These are phyloP conservation scores for Novumbra hubbsi DNA, from an alignment of 2,797 vertebrate genomes.

Conservation along the genomic window DNA sequence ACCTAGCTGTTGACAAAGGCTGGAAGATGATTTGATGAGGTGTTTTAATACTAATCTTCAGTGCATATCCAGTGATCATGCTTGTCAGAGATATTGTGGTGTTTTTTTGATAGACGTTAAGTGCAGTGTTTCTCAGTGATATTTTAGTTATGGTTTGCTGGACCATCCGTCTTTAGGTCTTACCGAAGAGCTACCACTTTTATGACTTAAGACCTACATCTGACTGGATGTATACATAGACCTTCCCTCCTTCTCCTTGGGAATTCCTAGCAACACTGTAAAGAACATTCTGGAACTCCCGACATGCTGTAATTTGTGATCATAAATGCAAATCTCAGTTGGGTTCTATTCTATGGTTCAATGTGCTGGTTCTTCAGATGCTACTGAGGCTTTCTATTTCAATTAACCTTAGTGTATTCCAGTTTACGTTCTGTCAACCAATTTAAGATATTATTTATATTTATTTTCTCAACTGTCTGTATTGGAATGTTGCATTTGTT, in stretches of 20 bases:
- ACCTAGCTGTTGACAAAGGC: conserved; percentile 11
- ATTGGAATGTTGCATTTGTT: conserved; percentile 27
- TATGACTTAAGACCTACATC: background rate
- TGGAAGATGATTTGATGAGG: background rate
- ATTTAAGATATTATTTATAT: background rate
- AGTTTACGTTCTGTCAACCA: background rate
- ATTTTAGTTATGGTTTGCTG: background rate
- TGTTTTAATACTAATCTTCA: conserved; percentile 13
- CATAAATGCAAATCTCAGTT: background rate
- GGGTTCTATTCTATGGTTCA: background rate
- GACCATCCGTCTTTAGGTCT: background rate
- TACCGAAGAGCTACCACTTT: background rate
- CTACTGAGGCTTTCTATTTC: background rate
- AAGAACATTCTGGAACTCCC: too few species aligned
- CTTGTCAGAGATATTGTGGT: conserved; percentile 10
- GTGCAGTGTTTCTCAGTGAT: conserved; percentile 14
- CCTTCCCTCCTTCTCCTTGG: too few species aligned
- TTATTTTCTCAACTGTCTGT: conserved; percentile 22
- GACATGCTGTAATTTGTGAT: conserved; percentile 8
- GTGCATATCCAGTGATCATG: conserved; percentile 2
- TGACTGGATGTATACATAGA: too few species aligned
- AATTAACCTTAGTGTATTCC: background rate
- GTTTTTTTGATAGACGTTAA: conserved; percentile 1
- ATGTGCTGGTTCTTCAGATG: background rate
- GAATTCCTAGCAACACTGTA: background rate